Base-by-base conservation (phyloP, 2,888 invertebrate genomes). In the Eristalis arbustorum region DNA sequence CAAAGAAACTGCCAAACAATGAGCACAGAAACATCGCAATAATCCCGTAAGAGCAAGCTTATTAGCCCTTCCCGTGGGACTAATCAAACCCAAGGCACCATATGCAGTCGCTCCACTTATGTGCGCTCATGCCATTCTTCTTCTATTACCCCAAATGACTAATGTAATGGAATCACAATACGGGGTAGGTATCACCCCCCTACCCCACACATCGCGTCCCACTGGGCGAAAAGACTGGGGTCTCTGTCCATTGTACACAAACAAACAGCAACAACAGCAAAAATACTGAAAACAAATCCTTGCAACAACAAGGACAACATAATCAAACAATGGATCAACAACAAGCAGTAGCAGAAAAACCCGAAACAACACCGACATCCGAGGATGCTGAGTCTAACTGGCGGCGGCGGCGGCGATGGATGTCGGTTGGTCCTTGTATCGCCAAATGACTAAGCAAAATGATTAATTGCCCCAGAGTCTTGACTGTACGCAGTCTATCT, bases 381-480 rank as follows among this genome's bases (percentile, higher is more conserved):
- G 69, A 78, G 49, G 68, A 77, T 73, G 42, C 73, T 22, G 64
- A 77, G 64, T 78, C 67, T 31, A 23, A 61, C 31, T 71, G 69
- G 28, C 68, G 59, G 34, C 40, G 56, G 34, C 67, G 69, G 28
- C 68, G 59, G 34, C 40, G 56, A 42, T 61, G 66, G 71, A 37
- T 28, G 56, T 23, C 72, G 37, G 31, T 74, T n/a, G n/a, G 79
- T 87, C 64, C 57, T 66, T 87, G 71, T 81, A 80, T 74, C 72
- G 88, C 78, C n/a, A 74, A 88, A 88, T 89, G 89, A 88, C 93
- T 91, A 91, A 91, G 91, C 91, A 91, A 92, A 92, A 92, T 92
- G 93, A 92, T 92, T 92, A 93, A 92, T 93, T 92, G 92, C 91
- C 74, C 90, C 89, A 91, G 92, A 92, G 92, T 91, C 92, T 91